Conservation (phyloP, 2,888 invertebrate species). For the Morpho achilles region DNA sequence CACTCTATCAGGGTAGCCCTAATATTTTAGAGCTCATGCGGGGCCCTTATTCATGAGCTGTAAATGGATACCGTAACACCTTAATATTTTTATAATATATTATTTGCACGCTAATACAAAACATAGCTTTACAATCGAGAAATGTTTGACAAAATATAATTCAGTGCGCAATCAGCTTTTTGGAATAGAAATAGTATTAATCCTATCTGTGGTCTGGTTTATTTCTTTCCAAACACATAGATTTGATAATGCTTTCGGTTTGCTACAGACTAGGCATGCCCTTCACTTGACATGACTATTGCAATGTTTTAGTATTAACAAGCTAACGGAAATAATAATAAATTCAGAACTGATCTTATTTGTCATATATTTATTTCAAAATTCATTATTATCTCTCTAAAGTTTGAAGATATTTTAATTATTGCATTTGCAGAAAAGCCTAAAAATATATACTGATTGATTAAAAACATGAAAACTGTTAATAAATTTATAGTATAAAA, state of each 20-base stretch:
- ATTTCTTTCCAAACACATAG: constrained; percentile 19
- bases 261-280: constrained; percentile 7
- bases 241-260: constrained; percentile 11
- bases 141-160: constrained; percentile 32
- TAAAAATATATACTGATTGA: too few species aligned
- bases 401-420: too few species aligned
- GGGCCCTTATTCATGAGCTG: too few species aligned
- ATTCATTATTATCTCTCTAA: neutral
- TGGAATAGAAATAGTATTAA: constrained; percentile 11
- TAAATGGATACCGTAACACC: too few species aligned
- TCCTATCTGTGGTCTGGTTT: constrained; percentile 14
- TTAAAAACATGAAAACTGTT: too few species aligned
- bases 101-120: too few species aligned
- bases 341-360: constrained; percentile 3
- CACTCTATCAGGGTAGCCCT: too few species aligned
- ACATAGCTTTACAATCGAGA: constrained; percentile 24
- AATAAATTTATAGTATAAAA: too few species aligned
- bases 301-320: constrained; percentile 10
- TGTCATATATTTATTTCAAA: constrained; percentile 1
- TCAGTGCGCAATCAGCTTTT: constrained; percentile 26
- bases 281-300: constrained; percentile 12
- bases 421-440: too few species aligned
- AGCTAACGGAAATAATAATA: constrained; percentile 19
- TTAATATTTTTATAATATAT: too few species aligned
- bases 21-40: too few species aligned